These are phyloP conservation scores for Toxotes chatareus DNA, from an alignment of 2,113 vertebrate species.

Conservation along the genomic window DNA sequence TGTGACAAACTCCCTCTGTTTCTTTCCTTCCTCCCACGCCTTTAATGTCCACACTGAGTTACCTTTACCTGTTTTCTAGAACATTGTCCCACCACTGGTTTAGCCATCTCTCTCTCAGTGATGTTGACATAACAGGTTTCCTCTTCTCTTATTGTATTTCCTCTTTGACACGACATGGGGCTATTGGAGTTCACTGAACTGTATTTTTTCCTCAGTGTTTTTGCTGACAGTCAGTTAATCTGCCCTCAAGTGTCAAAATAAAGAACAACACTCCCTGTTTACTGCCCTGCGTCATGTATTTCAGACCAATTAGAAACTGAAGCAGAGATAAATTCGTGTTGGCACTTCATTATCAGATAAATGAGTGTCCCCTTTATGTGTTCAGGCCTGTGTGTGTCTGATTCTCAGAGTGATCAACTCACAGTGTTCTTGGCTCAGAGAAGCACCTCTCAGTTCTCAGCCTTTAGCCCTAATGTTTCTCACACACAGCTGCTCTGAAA, in stretches of 20 bases:
- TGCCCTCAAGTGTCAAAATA: conserved; percentile 31
- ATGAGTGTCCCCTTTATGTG: neutral
- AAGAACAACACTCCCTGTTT: neutral
- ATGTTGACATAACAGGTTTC: conserved; percentile 46
- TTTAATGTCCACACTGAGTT: neutral
- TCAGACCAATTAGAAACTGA: neutral
- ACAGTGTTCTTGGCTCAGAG: too few species aligned
- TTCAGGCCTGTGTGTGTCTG: neutral
- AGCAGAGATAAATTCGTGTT: neutral
- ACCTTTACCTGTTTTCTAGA: neutral
- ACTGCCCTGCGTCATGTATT: neutral
- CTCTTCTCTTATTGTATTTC: conserved; percentile 33
- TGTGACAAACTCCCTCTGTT: neutral
- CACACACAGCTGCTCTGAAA: too few species aligned
- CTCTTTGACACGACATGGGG: conserved; percentile 10
- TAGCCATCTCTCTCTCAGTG: neutral
- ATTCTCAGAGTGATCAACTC: too few species aligned
- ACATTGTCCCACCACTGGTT: neutral
- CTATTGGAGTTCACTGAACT: conserved; percentile 46
- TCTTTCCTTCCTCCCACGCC: neutral
- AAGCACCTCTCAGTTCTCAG: too few species aligned
- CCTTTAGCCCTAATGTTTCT: too few species aligned
- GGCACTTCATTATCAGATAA: neutral
- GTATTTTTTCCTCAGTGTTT: conserved; percentile 24
- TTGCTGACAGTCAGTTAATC: neutral